phyloP scores from a whole-genome alignment of 2,113 vertebrate species.

The Entosphenus tridentatus region DNA sequence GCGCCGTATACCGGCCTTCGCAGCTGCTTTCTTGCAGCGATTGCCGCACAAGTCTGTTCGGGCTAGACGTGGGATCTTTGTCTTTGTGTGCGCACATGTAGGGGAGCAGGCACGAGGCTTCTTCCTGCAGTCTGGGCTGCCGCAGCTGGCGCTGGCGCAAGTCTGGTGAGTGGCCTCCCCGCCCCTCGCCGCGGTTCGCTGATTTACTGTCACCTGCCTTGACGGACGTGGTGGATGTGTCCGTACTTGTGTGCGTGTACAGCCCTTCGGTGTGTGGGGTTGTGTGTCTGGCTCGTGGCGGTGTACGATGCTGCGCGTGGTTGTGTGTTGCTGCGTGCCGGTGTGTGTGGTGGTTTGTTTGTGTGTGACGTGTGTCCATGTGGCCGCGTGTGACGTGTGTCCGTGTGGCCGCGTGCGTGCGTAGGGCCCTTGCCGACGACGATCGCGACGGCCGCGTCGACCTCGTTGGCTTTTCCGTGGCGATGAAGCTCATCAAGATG shows the following conservation, averaged over 20 bases:
- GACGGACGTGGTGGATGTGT: no score
- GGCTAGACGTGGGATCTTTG: no score
- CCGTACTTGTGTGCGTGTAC: not conserved
- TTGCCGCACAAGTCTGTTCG: no score
- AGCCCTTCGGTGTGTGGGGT: not conserved
- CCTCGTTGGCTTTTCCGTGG: constrained; percentile 84
- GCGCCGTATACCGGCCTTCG: no score
- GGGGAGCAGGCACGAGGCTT: constrained; percentile 96
- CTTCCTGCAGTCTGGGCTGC: constrained; percentile 92
- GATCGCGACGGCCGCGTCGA: constrained; percentile 93
- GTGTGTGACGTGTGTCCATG: no score
- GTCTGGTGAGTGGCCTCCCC: constrained; percentile 55
- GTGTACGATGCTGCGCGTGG: not conserved
- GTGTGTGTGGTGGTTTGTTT: not conserved
- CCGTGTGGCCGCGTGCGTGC: constrained; percentile 7
- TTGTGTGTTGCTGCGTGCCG: not conserved
- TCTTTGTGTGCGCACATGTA: constrained; percentile 13
- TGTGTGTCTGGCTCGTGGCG: no score
- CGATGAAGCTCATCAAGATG: constrained; percentile 96
- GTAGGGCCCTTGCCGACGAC: constrained; percentile 83
- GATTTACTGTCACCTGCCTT: no score
- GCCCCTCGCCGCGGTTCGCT: not conserved
- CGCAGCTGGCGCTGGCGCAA: constrained; percentile 75
- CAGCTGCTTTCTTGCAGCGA: no score
- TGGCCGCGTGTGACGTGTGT: not conserved